Conservation (phyloP, 1,140 invertebrate species). For the Drosophila neocordata region DNA sequence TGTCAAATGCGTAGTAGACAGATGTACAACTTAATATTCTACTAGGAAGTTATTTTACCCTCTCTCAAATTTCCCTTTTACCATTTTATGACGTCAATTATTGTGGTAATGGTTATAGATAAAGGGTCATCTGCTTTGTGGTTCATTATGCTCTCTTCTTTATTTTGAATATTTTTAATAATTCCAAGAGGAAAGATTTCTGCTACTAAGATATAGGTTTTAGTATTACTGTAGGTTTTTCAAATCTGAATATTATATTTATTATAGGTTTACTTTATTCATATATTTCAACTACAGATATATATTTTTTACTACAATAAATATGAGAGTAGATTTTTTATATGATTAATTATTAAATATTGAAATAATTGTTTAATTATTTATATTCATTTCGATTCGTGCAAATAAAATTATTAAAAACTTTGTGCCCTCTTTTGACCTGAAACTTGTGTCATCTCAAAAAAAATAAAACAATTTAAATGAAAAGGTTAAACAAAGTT, state of each 20-base stretch:
- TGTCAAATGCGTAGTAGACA: background rate
- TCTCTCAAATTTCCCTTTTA: too few relatives aligned
- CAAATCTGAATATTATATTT: background rate
- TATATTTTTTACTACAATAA: slow-evolving; percentile 17
- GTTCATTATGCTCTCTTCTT: too few relatives aligned
- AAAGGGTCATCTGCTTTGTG: too few relatives aligned
- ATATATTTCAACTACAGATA: slow-evolving; percentile 8
- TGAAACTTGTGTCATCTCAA: slow-evolving; percentile 32
- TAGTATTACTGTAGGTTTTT: background rate
- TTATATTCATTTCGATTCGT: slow-evolving; percentile 4
- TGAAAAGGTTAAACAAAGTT: too few relatives aligned
- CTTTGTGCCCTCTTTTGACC: slow-evolving; percentile 45
- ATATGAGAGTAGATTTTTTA: slow-evolving; percentile 31
- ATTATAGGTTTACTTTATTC: background rate
- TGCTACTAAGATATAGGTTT: too few relatives aligned
- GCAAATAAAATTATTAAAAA: background rate
- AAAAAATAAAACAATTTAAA: slow-evolving; percentile 1
- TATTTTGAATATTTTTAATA: too few relatives aligned
- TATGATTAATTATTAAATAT: slow-evolving; percentile 4
- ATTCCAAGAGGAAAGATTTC: too few relatives aligned
- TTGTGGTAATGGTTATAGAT: too few relatives aligned
- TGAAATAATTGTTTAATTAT: slow-evolving; percentile 9
- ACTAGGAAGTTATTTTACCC: too few relatives aligned
- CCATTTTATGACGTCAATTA: too few relatives aligned
- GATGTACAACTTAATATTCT: too few relatives aligned